Percentiles rank a stretch among this genome's conserved stretches.
Conservation (phyloP, 1,140 invertebrate genomes). For the Apis dorsata region DNA sequence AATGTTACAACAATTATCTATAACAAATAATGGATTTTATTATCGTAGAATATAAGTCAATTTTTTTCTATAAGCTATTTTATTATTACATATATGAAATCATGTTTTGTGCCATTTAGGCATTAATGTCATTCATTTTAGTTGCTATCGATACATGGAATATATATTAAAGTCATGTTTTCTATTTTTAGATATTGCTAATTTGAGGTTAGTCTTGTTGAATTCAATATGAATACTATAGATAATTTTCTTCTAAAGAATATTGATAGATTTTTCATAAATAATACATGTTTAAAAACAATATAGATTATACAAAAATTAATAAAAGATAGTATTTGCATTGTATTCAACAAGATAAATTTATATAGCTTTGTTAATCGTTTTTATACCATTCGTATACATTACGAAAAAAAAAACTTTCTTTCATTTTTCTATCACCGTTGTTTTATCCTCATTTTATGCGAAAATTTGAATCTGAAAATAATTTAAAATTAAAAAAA, state of each 20-base stretch:
- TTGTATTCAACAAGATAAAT: slow-evolving; percentile 29
- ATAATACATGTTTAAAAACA: neutral
- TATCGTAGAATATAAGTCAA: slow-evolving; percentile 34
- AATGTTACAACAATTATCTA: slow-evolving; percentile 24
- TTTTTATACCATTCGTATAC: slow-evolving; percentile 14
- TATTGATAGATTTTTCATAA: neutral
- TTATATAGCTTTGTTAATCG: slow-evolving; percentile 6
- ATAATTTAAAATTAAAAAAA: neutral
- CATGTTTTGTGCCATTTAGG: slow-evolving; percentile 41
- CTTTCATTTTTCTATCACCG: slow-evolving; percentile 9
- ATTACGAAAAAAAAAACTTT: neutral
- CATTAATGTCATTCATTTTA: slow-evolving; percentile 34
- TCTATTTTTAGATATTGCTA: neutral
- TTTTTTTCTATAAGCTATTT: slow-evolving; percentile 45
- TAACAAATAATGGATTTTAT: slow-evolving; percentile 41
- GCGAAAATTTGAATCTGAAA: slow-evolving; percentile 27
- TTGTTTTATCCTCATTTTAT: neutral
- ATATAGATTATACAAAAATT: neutral
- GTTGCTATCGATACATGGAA: slow-evolving; percentile 30
- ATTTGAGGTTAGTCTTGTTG: slow-evolving; percentile 11
- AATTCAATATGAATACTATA: slow-evolving; percentile 15
- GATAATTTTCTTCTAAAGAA: neutral
- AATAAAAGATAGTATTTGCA: neutral
- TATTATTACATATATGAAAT: slow-evolving; percentile 39
- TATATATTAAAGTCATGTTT: slow-evolving; percentile 7